phyloP scores from a whole-genome alignment of 2,888 invertebrate species.

The Xestia c-nigrum region DNA sequence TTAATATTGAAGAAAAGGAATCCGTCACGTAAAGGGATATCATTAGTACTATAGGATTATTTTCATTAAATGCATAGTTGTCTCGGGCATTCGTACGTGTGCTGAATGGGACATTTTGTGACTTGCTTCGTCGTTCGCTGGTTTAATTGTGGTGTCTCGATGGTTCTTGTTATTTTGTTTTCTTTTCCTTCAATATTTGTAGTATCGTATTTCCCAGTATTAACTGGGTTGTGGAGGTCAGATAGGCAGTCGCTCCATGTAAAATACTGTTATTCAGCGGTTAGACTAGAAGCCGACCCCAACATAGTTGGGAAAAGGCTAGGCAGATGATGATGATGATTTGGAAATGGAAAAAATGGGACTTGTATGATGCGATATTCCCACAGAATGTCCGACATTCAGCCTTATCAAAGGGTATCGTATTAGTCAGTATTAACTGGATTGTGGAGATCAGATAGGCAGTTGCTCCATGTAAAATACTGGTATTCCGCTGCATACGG shows the following conservation, averaged over 20 bases:
- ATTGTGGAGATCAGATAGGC: not conserved
- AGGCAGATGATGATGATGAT: no score
- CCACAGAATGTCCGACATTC: not conserved
- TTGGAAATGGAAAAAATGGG: not conserved
- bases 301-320: no score
- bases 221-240: no score
- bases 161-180: conserved; percentile 20
- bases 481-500: not conserved
- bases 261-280: no score
- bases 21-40: conserved; percentile 78
- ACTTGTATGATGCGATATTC: not conserved
- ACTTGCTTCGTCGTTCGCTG: conserved; percentile 51
- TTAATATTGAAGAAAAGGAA: conserved; percentile 61
- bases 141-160: conserved; percentile 60
- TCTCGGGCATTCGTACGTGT: conserved; percentile 75
- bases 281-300: no score
- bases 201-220: no score
- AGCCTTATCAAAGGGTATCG: not conserved
- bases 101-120: conserved; percentile 68
- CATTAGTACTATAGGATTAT: conserved; percentile 80
- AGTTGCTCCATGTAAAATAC: not conserved
- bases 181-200: no score
- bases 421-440: not conserved
- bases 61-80: conserved; percentile 85
- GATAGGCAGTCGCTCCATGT: no score